Evolutionary conservation across 2,797 vertebrate genomes (phyloP), one percentile per base, ranked within the genome.

Genomic region (Pogonophryne albipinna): DNA sequence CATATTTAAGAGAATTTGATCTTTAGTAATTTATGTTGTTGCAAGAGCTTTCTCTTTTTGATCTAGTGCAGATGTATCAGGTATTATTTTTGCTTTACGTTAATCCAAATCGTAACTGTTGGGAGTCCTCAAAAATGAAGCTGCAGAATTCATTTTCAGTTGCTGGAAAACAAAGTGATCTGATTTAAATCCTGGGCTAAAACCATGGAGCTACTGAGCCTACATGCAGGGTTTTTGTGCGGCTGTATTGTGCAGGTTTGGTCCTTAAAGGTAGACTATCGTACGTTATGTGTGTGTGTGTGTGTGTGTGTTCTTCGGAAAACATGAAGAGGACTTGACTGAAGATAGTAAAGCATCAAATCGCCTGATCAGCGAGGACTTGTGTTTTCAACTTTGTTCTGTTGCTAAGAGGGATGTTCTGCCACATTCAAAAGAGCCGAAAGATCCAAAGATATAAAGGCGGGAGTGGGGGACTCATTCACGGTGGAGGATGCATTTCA

Each of bases 191-290:
- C 80, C 78, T 84, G 89, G 66, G 41, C 71, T 85, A 64, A 84
- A 79, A n/a, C 52, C 63, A 66, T 38, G 1, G 45, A 41, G 65
- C 55, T 47, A 47, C 70, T 56, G 66, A 76, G 64, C 75, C 68
- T 27, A 49, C 14, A 13, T 13, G 51, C 16, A 41, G 55, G 19
- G 5, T 63, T 56, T 52, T 62, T 20, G 20, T 27, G 65, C 60
- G 66, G 80, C 71, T 41, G 34, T 56, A 61, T 87, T 86, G 89
- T 91, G 88, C 91, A 91, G 92, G 90, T 86, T 91, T 84, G 75
- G 90, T 86, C 84, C 47, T 27, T 42, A 76, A 76, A 74, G 51
- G 76, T 67, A 66, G 66, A 67, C 34, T 64, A 13, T 60, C 23
- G 20, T 77, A 44, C 27, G 47, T n/a, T 73, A 47, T 69, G 51